Conservation (phyloP, 2,797 vertebrate genomes). For the Anguilla marmorata region DNA sequence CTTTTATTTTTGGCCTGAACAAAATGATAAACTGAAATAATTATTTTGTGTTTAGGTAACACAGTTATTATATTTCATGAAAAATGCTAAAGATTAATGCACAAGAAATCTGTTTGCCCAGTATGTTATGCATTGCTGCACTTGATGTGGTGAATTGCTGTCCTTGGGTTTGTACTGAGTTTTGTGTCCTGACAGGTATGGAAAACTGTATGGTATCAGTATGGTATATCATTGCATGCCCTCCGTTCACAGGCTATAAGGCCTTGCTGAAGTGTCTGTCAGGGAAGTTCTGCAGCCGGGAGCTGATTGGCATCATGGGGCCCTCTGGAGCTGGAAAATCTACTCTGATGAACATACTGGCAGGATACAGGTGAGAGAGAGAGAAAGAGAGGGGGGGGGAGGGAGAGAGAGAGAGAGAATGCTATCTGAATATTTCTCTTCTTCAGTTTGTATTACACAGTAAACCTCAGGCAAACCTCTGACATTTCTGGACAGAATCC, state of each 20-base stretch:
- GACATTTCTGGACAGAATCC: background rate
- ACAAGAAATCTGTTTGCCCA: background rate
- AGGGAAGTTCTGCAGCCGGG: conserved; percentile 88
- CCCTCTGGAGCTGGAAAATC: conserved; percentile 97
- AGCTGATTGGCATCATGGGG: conserved; percentile 98
- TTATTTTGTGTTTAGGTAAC: background rate
- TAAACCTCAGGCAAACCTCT: background rate
- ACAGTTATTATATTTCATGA: background rate
- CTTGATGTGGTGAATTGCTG: background rate
- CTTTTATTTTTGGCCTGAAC: background rate
- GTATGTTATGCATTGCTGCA: background rate
- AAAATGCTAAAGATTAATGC: background rate
- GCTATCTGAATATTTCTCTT: background rate
- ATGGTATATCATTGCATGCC: background rate
- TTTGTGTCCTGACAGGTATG: background rate
- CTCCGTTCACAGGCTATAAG: conserved; percentile 82
- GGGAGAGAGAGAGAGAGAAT: background rate
- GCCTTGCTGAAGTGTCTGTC: conserved; percentile 97
- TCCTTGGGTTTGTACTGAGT: background rate
- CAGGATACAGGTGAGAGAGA: conserved; percentile 89
- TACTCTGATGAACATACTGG: conserved; percentile 96
- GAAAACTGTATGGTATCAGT: background rate
- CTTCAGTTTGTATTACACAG: background rate
- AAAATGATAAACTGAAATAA: background rate
- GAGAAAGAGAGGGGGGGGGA: background rate